These are phyloP conservation scores for Apteryx owenii DNA, from an alignment of 2,113 vertebrate genomes.

Conservation along the genomic window DNA sequence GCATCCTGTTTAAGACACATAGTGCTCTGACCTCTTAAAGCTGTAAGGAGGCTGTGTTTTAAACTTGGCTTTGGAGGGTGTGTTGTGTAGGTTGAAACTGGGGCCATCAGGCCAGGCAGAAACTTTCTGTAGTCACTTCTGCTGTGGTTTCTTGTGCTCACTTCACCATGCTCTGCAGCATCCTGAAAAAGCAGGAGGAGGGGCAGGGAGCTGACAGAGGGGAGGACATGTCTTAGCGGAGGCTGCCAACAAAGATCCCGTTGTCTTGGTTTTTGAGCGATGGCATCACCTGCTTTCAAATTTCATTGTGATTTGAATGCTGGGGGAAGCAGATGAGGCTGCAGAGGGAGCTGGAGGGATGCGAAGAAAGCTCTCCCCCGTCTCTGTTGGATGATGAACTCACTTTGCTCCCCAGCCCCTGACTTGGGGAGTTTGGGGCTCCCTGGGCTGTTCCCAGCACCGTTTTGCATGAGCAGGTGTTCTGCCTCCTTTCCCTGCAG, in stretches of 20 bases:
- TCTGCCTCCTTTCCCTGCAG: not conserved
- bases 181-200: too few relatives aligned
- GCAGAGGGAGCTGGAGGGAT: not conserved
- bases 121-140: not conserved
- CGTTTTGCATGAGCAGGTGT: too few relatives aligned
- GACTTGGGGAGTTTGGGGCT: accelerated
- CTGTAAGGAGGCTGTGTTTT: not conserved
- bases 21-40: not conserved
- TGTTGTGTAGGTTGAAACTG: not conserved
- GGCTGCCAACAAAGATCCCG: not conserved
- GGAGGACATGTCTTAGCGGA: not conserved
- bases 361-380: not conserved
- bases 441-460: not conserved
- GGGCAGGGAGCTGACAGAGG: not conserved
- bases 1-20: not conserved
- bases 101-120: too few relatives aligned
- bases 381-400: not conserved
- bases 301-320: not conserved
- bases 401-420: not conserved
- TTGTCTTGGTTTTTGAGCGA: accelerated
- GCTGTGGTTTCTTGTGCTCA: not conserved
- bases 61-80: not conserved
- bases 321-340: not conserved
- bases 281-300: accelerated
- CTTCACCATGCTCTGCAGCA: not conserved